Conservation (phyloP, 2,888 invertebrate species). For the Oscheius sp. region DNA sequence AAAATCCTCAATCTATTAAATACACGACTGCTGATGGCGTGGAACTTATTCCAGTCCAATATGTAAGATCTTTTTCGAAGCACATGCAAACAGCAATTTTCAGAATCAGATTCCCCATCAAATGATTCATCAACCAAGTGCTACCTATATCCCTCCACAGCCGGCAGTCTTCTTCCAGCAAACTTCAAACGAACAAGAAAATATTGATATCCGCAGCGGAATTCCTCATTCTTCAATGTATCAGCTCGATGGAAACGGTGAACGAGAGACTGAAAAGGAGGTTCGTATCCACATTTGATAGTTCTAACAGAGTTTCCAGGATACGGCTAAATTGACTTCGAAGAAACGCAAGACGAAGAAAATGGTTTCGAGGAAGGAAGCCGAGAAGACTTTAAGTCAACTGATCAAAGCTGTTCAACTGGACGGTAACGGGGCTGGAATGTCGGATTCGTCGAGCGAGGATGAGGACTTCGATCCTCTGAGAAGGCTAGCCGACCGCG, state of each 20-base stretch:
- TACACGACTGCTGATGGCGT: conserved; percentile 5
- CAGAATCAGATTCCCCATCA: no score
- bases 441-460: conserved; percentile 64
- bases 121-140: no score
- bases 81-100: no score
- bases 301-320: no score
- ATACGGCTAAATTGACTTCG: no score
- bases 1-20: neutral
- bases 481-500: conserved; percentile 51
- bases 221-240: conserved; percentile 25
- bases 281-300: no score
- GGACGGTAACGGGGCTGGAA: conserved; percentile 62
- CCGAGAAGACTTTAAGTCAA: conserved; percentile 41
- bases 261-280: neutral
- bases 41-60: neutral
- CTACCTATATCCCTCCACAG: no score
- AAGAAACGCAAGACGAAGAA: neutral
- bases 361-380: conserved; percentile 28
- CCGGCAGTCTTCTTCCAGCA: no score
- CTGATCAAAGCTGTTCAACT: conserved; percentile 54
- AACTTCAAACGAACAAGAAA: neutral
- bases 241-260: conserved; percentile 15
- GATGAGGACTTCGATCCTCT: conserved; percentile 62
- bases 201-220: neutral
- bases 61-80: neutral